A percentile compares a stretch with the other conserved stretches of the same genome.
Conservation (phyloP, 1,140 invertebrate genomes). For the Elymnias hypermnestra region DNA sequence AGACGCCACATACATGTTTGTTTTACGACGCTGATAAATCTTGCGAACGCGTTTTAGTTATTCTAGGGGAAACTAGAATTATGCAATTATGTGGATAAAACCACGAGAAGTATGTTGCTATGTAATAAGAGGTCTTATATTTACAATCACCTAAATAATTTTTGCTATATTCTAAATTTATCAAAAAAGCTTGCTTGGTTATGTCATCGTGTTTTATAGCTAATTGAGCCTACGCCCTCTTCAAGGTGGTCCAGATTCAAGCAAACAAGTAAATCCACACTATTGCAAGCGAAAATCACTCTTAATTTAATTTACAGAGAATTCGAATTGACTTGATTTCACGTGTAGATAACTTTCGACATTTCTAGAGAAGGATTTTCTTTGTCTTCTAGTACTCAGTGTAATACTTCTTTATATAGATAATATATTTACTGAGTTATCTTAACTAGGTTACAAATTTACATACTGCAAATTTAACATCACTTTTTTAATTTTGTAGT, state of each 20-base stretch:
- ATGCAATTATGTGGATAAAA: no score
- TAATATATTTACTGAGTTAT: no score
- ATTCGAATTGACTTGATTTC: slow-evolving; percentile 9
- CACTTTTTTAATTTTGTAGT: no score
- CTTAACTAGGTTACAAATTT: no score
- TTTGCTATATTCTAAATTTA: not conserved
- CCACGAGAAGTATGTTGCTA: no score
- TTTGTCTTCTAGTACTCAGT: slow-evolving; percentile 21
- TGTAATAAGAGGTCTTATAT: no score
- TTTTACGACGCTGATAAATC: no score
- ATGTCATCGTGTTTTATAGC: slow-evolving; percentile 27
- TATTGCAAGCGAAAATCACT: slow-evolving; percentile 3
- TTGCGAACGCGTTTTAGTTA: no score
- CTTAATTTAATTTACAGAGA: slow-evolving; percentile 23
- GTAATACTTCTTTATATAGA: no score
- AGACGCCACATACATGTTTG: no score
- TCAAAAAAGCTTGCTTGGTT: slow-evolving; percentile 6
- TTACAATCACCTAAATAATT: not conserved
- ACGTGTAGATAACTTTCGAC: slow-evolving; percentile 13
- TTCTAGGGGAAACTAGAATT: no score
- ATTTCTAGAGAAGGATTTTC: slow-evolving; percentile 25
- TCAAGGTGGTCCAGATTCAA: slow-evolving; percentile 47
- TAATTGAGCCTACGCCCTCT: slow-evolving; percentile 55
- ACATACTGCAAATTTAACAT: no score
- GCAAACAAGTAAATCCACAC: slow-evolving; percentile 24